A percentile compares a stretch with the other conserved stretches of the same genome.
phyloP scores from a whole-genome alignment of 2,888 invertebrate genomes.

The Catocala sponsa region DNA sequence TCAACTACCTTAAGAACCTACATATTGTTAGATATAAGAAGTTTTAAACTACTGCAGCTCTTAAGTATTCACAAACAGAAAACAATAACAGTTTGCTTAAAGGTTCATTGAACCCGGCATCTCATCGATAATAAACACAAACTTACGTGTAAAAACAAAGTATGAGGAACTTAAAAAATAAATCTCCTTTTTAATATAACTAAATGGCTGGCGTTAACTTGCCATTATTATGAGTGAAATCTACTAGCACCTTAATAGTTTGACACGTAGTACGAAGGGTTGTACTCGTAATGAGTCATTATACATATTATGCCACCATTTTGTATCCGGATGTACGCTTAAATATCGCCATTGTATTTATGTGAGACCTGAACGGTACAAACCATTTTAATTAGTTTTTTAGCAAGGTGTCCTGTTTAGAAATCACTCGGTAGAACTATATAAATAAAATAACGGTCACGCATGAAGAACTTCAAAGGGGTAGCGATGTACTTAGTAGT shows the following conservation, averaged over 20 bases:
- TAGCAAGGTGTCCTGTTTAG: slow-evolving; percentile 17
- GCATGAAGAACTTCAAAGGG: slow-evolving; percentile 14
- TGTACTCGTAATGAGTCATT: slow-evolving; percentile 70
- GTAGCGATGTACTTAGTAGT: slow-evolving; percentile 2
- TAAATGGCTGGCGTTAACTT: too few relatives aligned
- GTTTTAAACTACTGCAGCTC: too few relatives aligned
- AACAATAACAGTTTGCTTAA: too few relatives aligned
- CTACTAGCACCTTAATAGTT: slow-evolving; percentile 50
- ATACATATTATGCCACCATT: slow-evolving; percentile 70
- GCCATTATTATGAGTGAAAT: slow-evolving; percentile 17
- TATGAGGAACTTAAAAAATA: too few relatives aligned
- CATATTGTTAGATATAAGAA: too few relatives aligned
- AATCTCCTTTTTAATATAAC: too few relatives aligned
- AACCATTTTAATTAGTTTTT: slow-evolving; percentile 42
- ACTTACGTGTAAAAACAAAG: too few relatives aligned
- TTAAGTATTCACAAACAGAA: too few relatives aligned
- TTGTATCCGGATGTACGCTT: slow-evolving; percentile 72
- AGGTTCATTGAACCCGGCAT: too few relatives aligned
- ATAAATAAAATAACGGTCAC: slow-evolving; percentile 17
- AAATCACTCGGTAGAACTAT: slow-evolving; percentile 20
- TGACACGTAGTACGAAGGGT: slow-evolving; percentile 66
- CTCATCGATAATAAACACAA: too few relatives aligned
- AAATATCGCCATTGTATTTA: slow-evolving; percentile 59
- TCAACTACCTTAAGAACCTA: too few relatives aligned
- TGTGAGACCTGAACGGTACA: slow-evolving; percentile 43